These are phyloP conservation scores for Coelinius sp. DNA, from an alignment of 2,888 invertebrate species.

Conservation along the genomic window DNA sequence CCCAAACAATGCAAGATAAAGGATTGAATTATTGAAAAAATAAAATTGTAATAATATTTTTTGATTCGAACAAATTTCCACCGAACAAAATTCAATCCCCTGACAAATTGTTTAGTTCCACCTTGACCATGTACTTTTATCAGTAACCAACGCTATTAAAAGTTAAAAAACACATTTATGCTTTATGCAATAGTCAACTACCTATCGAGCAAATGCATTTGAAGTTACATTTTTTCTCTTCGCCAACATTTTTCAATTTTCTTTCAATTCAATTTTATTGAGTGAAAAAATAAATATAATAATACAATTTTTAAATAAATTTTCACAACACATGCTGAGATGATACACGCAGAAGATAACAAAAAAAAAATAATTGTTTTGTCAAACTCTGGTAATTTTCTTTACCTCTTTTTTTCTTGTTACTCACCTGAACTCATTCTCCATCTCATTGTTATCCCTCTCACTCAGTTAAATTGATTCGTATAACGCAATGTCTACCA, in stretches of 20 bases:
- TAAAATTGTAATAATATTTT: not conserved
- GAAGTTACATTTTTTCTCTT: not conserved
- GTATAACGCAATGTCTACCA: conserved; percentile 1
- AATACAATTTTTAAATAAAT: no score
- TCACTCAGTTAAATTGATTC: conserved; percentile 16
- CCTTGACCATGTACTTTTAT: not conserved
- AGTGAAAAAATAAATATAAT: no score
- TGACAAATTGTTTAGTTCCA: not conserved
- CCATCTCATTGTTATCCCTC: not conserved
- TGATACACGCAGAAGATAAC: not conserved
- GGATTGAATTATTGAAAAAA: not conserved
- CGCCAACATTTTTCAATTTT: not conserved
- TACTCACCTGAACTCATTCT: not conserved
- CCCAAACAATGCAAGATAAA: not conserved
- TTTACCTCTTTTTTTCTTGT: conserved; percentile 2
- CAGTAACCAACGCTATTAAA: no score
- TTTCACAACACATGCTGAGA: not conserved
- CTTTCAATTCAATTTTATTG: not conserved
- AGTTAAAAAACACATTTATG: not conserved
- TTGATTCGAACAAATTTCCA: not conserved
- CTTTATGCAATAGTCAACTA: not conserved
- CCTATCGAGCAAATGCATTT: not conserved
- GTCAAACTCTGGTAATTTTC: not conserved
- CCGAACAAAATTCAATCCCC: not conserved
- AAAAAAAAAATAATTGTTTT: not conserved